Base-by-base conservation (phyloP, 2,113 vertebrate species). In the Oxyruncus cristatus region DNA sequence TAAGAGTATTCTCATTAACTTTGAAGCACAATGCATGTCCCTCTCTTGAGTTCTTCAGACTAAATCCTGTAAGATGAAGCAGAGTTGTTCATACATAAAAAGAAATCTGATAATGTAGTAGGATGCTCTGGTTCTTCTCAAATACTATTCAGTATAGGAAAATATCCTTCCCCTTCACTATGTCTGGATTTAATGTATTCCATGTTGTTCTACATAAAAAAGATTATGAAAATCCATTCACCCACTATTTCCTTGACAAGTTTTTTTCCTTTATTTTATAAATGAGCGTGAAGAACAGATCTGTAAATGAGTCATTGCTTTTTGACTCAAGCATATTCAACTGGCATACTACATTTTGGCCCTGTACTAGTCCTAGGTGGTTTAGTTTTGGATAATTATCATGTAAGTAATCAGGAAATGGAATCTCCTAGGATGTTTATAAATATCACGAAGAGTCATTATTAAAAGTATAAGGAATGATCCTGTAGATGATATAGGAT, bases 201-300 rank as follows among this genome's bases (percentile, higher is more conserved):
- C 80, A 81, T 81, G 84, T 94, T 56, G 18, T 70, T 82, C 65
- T 84, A 35, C 61, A 58, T 67, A 91, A 53, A 76, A 92, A 66
- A 28, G 32, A 92, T 95, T 96, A 89, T 80, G 63, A 97, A 97
- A 97, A 95, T 93, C 66, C 88, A 71, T 76, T 88, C 89, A 89
- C 56, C 49, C 68, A 85, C 85, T 94, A 66, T 88, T 97, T 96
- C 73, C 37, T 73, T 96, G 53, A 93, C 52, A 86, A n/a, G 42
- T 41, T 91, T 95, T 93, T 81, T 95, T 81, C 75, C 39, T 74
- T 89, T 68, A 83, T 14, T 90, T 96, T 94, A 95, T 91, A 92
- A 97, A 85, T 85, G 55, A 84, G 41, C 80, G n/a, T 11, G 9
- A 35, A 91, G 81, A 78, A 94, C 74, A 93, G 71, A 42, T 93